Conservation (phyloP, 1,140 invertebrate genomes). For the Drosophila bocki region DNA sequence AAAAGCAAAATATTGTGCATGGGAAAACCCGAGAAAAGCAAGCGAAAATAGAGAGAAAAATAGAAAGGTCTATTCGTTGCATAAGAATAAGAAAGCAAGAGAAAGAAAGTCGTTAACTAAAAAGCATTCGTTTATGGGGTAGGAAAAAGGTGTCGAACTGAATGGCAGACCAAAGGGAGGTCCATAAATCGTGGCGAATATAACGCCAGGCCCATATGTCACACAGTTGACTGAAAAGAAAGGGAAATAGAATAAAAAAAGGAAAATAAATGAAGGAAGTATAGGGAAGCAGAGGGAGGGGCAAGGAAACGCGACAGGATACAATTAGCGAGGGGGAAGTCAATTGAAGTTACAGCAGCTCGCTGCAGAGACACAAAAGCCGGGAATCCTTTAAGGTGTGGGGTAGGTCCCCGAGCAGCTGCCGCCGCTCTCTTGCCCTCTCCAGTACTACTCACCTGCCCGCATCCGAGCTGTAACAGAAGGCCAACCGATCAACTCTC, state of each 20-base stretch:
- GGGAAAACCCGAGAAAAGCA: constrained; percentile 49
- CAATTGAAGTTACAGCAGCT: constrained; percentile 69
- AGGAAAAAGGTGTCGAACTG: constrained; percentile 66
- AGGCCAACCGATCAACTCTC: constrained; percentile 30
- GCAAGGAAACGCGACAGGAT: constrained; percentile 69
- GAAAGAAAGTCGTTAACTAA: constrained; percentile 70
- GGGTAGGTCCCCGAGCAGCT: constrained; percentile 60
- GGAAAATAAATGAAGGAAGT: constrained; percentile 24
- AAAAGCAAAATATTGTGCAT: constrained; percentile 56
- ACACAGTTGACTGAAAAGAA: constrained; percentile 33
- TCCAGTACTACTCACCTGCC: constrained; percentile 66
- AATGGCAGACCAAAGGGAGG: constrained; percentile 54
- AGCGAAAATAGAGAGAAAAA: constrained; percentile 31
- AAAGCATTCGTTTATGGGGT: constrained; percentile 66
- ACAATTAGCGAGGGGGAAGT: constrained; percentile 74
- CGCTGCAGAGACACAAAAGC: constrained; percentile 42
- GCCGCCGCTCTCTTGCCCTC: constrained; percentile 41
- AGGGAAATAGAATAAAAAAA: constrained; percentile 34
- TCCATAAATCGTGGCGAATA: constrained; percentile 75
- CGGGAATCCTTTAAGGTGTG: constrained; percentile 49
- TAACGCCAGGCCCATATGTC: constrained; percentile 76
- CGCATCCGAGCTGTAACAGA: constrained; percentile 39
- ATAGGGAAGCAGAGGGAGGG: constrained; percentile 11
- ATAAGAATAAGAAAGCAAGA: constrained; percentile 40
- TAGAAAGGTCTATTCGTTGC: constrained; percentile 11